Percentiles rank a stretch among this genome's conserved stretches.
These are phyloP conservation scores for Micrasema longulum DNA, from an alignment of 1,140 invertebrate species.

Conservation along the genomic window DNA sequence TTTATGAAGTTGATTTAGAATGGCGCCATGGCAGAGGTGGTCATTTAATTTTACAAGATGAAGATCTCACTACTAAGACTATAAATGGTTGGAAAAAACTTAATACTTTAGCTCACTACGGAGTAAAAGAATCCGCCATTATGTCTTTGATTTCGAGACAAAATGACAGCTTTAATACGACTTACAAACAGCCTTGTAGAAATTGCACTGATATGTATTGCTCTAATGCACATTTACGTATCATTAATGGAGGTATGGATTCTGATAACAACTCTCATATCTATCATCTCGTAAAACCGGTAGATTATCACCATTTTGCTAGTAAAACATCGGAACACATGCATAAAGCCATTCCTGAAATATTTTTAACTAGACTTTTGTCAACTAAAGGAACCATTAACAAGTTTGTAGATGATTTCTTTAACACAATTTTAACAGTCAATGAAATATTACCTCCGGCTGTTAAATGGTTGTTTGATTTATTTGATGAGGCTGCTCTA, in stretches of 20 bases:
- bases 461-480: constrained; percentile 95
- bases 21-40: constrained; percentile 93
- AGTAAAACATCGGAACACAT: constrained; percentile 79
- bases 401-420: constrained; percentile 96
- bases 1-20: constrained; percentile 93
- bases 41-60: constrained; percentile 91
- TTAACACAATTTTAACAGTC: constrained; percentile 88
- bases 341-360: constrained; percentile 95
- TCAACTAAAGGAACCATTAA: constrained; percentile 96
- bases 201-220: constrained; percentile 83
- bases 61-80: constrained; percentile 92
- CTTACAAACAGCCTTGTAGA: constrained; percentile 85
- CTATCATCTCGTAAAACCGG: constrained; percentile 88
- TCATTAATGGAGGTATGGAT: constrained; percentile 85
- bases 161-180: constrained; percentile 83
- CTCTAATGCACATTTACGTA: constrained; percentile 80
- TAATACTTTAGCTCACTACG: constrained; percentile 93
- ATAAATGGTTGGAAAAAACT: constrained; percentile 90
- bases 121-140: constrained; percentile 92
- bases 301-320: constrained; percentile 77
- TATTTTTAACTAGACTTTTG: constrained; percentile 91
- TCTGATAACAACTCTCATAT: constrained; percentile 77
- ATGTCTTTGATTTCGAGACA: constrained; percentile 92
- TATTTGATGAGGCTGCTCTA: constrained; percentile 90
- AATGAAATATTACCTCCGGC: constrained; percentile 91